Conservation (phyloP, 2,888 invertebrate species). For the Automeris io region DNA sequence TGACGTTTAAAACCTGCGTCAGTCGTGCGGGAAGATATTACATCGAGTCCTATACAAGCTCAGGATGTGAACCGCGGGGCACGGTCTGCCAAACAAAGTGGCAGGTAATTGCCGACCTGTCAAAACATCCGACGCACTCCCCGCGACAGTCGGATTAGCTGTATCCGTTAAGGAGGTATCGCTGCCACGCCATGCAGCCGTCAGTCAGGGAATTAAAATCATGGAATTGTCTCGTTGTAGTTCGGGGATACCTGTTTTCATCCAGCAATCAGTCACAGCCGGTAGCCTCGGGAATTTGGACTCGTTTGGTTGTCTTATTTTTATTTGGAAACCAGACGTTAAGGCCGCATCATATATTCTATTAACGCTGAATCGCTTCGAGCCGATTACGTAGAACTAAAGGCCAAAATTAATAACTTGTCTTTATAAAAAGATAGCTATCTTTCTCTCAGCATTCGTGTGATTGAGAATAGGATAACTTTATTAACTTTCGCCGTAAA, state of each 20-base stretch:
- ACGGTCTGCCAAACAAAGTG: slow-evolving; percentile 47
- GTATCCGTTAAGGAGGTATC: slow-evolving; percentile 58
- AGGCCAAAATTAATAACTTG: no score
- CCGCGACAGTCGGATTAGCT: slow-evolving; percentile 57
- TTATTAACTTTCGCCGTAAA: no score
- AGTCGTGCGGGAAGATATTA: slow-evolving; percentile 1
- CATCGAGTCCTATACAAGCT: slow-evolving; percentile 1
- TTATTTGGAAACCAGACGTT: neutral
- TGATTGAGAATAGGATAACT: no score
- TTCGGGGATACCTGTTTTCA: neutral
- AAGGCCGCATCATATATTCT: no score
- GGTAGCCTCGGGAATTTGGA: neutral
- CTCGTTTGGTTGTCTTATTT: neutral
- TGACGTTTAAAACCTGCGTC: neutral
- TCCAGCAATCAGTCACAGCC: neutral
- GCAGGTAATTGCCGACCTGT: slow-evolving; percentile 68
- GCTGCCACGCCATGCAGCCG: neutral
- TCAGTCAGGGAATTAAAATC: slow-evolving; percentile 1
- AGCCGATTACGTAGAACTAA: no score
- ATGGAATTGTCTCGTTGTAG: neutral
- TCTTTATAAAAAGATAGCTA: no score
- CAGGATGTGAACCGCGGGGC: slow-evolving; percentile 22
- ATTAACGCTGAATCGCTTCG: no score
- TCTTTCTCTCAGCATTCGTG: no score
- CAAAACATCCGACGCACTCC: slow-evolving; percentile 63